phyloP scores from a whole-genome alignment of 2,797 vertebrate species.

The Cercopithecus mitis region DNA sequence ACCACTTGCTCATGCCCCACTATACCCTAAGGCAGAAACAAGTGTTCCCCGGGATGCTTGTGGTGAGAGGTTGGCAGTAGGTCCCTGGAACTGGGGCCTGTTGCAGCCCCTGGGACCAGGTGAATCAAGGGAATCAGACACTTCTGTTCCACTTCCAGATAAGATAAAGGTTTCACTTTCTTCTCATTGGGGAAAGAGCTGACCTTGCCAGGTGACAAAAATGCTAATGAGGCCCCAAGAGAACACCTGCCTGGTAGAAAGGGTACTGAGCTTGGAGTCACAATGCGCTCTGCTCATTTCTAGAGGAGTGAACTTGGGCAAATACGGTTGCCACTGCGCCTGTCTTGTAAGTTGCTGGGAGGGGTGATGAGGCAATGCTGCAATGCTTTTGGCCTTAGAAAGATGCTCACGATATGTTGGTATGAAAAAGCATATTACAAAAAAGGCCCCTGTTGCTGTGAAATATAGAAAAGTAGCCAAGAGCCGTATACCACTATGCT shows the following conservation, averaged over 20 bases:
- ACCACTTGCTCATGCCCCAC: not conserved
- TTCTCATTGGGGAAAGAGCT: not conserved
- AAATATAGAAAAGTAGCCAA: not conserved
- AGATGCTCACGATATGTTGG: not conserved
- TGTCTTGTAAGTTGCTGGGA: not conserved
- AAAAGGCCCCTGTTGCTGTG: not conserved
- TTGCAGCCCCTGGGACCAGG: not conserved
- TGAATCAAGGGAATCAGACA: conserved; percentile 6
- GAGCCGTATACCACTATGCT: too few relatives aligned
- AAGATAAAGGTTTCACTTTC: conserved; percentile 42
- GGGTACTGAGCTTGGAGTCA: not conserved
- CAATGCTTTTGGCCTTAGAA: not conserved
- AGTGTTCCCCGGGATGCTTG: not conserved
- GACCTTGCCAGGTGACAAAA: conserved; percentile 43
- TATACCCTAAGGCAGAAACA: not conserved
- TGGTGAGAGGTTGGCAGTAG: not conserved
- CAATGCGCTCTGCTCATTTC: not conserved
- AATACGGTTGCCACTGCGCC: not conserved
- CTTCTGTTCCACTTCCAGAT: conserved; percentile 37
- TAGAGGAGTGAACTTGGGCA: not conserved
- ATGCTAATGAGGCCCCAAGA: conserved; percentile 48
- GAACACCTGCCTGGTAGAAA: not conserved
- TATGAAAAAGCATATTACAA: not conserved
- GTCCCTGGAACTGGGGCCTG: not conserved
- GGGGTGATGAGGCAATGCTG: not conserved